Conservation (phyloP, 1,140 invertebrate genomes). For the Lasioglossum baleicum region DNA sequence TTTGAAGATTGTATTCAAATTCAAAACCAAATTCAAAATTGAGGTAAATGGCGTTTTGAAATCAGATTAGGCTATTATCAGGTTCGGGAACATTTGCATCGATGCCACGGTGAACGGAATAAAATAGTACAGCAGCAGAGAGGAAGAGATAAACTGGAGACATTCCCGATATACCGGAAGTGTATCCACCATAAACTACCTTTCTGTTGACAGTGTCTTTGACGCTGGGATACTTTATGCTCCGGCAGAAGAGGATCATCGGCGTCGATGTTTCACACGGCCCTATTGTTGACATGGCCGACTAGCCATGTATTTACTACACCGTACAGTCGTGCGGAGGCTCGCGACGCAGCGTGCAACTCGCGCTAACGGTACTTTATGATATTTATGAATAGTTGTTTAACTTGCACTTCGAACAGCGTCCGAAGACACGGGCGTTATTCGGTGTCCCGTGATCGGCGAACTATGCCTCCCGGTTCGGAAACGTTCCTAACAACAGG, state of each 20-base stretch:
- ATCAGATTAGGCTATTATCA: too few relatives aligned
- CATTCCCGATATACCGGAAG: not conserved
- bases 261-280: conserved; percentile 39
- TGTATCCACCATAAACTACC: not conserved
- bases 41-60: too few relatives aligned
- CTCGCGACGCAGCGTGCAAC: conserved; percentile 40
- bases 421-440: not conserved
- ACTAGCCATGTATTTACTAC: conserved; percentile 63
- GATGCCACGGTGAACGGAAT: too few relatives aligned
- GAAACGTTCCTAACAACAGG: not conserved
- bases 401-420: conserved; percentile 66
- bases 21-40: too few relatives aligned
- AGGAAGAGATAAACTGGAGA: not conserved
- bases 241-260: conserved; percentile 46
- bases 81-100: too few relatives aligned
- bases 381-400: conserved; percentile 73
- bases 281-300: conserved; percentile 39
- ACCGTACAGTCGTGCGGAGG: conserved; percentile 7
- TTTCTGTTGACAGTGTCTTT: conserved; percentile 24
- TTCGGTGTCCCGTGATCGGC: too few relatives aligned
- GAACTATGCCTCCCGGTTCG: not conserved
- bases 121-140: not conserved
- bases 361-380: conserved; percentile 54
- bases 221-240: conserved; percentile 21
- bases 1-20: too few relatives aligned